Conservation (phyloP, 1,140 invertebrate genomes). For the Geopemphigus sp. region DNA sequence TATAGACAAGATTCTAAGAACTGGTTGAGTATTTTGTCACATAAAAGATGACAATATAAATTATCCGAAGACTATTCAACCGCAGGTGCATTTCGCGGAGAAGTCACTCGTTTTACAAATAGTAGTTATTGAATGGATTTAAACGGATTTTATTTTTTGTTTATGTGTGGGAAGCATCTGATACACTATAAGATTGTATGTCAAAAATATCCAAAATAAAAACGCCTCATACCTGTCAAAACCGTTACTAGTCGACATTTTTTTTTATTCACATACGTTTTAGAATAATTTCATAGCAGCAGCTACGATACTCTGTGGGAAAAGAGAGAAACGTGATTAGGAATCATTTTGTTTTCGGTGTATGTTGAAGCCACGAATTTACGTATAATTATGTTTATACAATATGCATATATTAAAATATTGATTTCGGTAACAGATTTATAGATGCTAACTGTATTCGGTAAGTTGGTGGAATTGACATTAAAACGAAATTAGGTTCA, state of each 20-base stretch:
- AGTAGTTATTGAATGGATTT: background rate
- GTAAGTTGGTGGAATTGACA: too few relatives aligned
- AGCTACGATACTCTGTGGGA: background rate
- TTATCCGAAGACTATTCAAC: background rate
- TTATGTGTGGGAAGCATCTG: background rate
- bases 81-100: background rate
- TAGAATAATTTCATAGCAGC: background rate
- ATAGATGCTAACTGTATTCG: too few relatives aligned
- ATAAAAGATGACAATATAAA: background rate
- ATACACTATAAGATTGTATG: background rate
- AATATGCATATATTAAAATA: too few relatives aligned
- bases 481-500: too few relatives aligned
- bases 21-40: background rate
- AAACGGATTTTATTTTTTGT: background rate
- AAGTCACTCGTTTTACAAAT: background rate
- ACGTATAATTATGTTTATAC: too few relatives aligned
- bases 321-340: background rate
- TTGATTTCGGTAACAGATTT: too few relatives aligned
- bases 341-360: background rate
- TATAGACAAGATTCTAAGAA: background rate
- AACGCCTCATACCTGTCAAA: constrained; percentile 1
- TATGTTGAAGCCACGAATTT: background rate
- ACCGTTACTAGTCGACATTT: constrained; percentile 5
- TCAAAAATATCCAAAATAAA: background rate
- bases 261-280: background rate